Evolutionary conservation across 2,888 invertebrate species (phyloP).

Genomic region (Aspidapion aeneum): DNA sequence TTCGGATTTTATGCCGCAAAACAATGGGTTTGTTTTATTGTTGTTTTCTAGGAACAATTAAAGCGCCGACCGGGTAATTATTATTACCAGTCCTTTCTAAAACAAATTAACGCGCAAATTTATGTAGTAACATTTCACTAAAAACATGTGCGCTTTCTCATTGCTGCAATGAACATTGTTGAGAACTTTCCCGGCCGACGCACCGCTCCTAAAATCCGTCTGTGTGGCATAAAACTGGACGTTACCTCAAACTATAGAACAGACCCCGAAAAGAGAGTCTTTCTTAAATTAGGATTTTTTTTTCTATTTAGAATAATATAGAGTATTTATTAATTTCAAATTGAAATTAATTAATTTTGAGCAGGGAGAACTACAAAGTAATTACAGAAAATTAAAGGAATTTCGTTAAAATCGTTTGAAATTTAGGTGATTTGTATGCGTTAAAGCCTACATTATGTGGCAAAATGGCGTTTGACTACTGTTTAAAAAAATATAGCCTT

Average conservation of each 20-base stretch:
- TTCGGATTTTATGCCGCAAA: too few relatives aligned
- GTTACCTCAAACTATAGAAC: too few relatives aligned
- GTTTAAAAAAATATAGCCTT: too few relatives aligned
- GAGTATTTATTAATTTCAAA: too few relatives aligned
- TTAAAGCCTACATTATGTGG: too few relatives aligned
- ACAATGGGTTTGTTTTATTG: neutral
- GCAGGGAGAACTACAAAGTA: too few relatives aligned
- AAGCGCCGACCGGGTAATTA: neutral
- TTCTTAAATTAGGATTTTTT: neutral
- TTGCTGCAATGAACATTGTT: neutral
- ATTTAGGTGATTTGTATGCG: too few relatives aligned
- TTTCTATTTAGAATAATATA: neutral
- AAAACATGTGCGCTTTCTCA: neutral
- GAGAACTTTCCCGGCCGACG: neutral
- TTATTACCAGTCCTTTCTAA: neutral
- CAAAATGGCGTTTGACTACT: too few relatives aligned
- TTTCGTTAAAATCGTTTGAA: too few relatives aligned
- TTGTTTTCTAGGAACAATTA: neutral
- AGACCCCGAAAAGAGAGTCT: too few relatives aligned
- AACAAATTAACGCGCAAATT: neutral
- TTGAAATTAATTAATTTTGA: too few relatives aligned
- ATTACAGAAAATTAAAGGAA: too few relatives aligned
- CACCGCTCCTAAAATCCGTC: neutral
- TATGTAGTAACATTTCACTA: neutral
- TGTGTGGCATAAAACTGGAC: neutral